A percentile compares a stretch with the other conserved stretches of the same genome.
These are phyloP conservation scores for Tautogolabrus adspersus DNA, from an alignment of 2,113 vertebrate species.

Conservation along the genomic window DNA sequence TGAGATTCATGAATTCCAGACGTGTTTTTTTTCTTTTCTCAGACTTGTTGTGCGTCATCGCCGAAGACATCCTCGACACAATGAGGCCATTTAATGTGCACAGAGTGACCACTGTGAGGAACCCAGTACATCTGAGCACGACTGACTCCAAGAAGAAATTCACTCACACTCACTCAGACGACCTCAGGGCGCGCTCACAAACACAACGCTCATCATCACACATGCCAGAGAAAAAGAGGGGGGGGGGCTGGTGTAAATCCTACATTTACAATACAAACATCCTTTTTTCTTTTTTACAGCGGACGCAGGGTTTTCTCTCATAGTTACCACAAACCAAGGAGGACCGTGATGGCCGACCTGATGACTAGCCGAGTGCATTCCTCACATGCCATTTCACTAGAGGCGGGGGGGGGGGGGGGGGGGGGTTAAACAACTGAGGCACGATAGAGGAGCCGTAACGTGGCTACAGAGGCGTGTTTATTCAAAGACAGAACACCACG, in stretches of 20 bases:
- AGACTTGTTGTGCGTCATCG: slow-evolving; percentile 49
- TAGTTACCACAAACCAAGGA: slow-evolving; percentile 50
- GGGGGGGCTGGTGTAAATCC: slow-evolving; percentile 34
- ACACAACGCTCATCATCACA: slow-evolving; percentile 43
- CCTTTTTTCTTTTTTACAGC: slow-evolving; percentile 16
- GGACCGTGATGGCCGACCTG: slow-evolving; percentile 54
- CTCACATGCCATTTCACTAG: slow-evolving; percentile 73
- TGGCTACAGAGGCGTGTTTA: neutral
- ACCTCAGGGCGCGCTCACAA: slow-evolving; percentile 21
- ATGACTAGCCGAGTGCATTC: slow-evolving; percentile 77
- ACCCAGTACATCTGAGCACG: slow-evolving; percentile 5
- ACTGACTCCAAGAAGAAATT: slow-evolving; percentile 30
- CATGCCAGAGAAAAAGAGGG: slow-evolving; percentile 4
- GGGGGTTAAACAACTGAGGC: slow-evolving; percentile 47
- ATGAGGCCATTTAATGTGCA: slow-evolving; percentile 62
- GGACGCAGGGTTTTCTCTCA: slow-evolving; percentile 49
- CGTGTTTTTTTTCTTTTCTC: slow-evolving; percentile 54
- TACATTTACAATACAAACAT: slow-evolving; percentile 67
- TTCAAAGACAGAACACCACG: neutral
- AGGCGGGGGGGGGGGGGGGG: slow-evolving; percentile 39
- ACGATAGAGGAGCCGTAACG: slow-evolving; percentile 11
- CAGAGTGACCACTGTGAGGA: slow-evolving; percentile 49
- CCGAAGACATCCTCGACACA: slow-evolving; percentile 49
- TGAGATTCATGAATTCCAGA: slow-evolving; percentile 52
- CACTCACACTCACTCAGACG: neutral